Percentiles rank a stretch among this genome's conserved stretches.
These are phyloP conservation scores for Choristoneura rosaceana DNA, from an alignment of 2,888 invertebrate genomes.

Conservation along the genomic window DNA sequence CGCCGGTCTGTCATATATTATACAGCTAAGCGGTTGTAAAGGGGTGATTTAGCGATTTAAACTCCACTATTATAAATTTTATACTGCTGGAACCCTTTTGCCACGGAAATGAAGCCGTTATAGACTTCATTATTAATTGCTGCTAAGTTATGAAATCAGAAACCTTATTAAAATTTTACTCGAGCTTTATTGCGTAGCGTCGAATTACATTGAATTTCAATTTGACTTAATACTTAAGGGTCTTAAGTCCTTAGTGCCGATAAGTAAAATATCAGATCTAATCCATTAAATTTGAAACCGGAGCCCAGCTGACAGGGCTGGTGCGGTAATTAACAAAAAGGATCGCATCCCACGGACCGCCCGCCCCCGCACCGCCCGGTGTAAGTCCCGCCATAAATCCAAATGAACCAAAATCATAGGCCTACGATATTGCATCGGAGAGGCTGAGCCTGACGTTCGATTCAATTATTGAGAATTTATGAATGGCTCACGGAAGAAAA, in stretches of 20 bases:
- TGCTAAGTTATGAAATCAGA: conserved; percentile 22
- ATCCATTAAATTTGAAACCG: conserved; percentile 66
- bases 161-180: conserved; percentile 20
- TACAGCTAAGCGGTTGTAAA: neutral
- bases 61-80: conserved; percentile 2
- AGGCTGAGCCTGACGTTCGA: conserved; percentile 69
- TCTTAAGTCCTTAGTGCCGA: conserved; percentile 56
- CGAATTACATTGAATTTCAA: conserved; percentile 55
- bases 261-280: conserved; percentile 53
- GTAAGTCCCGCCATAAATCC: conserved; percentile 57
- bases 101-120: conserved; percentile 5
- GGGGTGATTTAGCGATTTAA: conserved; percentile 1
- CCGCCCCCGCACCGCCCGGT: conserved; percentile 38
- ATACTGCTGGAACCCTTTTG: neutral
- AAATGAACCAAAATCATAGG: conserved; percentile 68
- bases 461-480: conserved; percentile 81
- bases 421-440: conserved; percentile 65
- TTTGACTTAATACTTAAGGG: conserved; percentile 64
- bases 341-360: conserved; percentile 47
- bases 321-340: conserved; percentile 67
- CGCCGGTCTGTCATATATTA: neutral
- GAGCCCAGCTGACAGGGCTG: conserved; percentile 55
- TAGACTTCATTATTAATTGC: conserved; percentile 14
- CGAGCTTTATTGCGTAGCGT: conserved; percentile 39
- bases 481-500: conserved; percentile 71